Percentiles rank a stretch among this genome's conserved stretches.
These are phyloP conservation scores for Gasteruption jaculator DNA, from an alignment of 2,888 invertebrate species.

Conservation along the genomic window DNA sequence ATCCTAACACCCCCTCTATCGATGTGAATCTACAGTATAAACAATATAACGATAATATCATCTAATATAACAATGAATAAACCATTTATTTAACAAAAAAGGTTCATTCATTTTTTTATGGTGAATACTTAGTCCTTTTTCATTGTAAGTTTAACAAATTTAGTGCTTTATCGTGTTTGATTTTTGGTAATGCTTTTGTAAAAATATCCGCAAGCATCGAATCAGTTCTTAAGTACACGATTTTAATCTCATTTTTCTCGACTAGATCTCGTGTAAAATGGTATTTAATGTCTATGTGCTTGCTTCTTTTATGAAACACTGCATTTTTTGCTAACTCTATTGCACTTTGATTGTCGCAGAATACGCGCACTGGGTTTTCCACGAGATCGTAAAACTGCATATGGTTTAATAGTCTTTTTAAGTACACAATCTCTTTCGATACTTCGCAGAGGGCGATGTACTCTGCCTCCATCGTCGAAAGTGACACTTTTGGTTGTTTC, in stretches of 20 bases:
- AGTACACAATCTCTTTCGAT: slow-evolving; percentile 14
- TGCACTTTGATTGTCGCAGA: slow-evolving; percentile 18
- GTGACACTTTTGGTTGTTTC: slow-evolving; percentile 15
- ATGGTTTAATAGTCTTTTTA: slow-evolving; percentile 6
- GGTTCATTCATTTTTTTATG: too few species aligned
- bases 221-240: slow-evolving; percentile 18
- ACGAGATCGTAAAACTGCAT: slow-evolving; percentile 16
- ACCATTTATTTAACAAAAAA: too few species aligned
- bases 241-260: slow-evolving; percentile 16
- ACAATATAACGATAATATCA: too few species aligned
- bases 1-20: too few species aligned
- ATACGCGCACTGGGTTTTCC: slow-evolving; percentile 10
- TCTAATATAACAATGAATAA: too few species aligned
- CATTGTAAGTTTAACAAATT: too few species aligned
- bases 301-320: slow-evolving; percentile 19
- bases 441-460: slow-evolving; percentile 19
- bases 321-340: slow-evolving; percentile 18
- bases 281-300: slow-evolving; percentile 22
- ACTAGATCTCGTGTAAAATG: slow-evolving; percentile 19
- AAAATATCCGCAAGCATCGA: slow-evolving; percentile 17
- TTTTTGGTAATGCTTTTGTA: slow-evolving; percentile 45
- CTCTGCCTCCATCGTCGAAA: slow-evolving; percentile 17
- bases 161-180: slow-evolving; percentile 41
- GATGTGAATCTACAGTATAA: too few species aligned
- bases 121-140: too few species aligned